Conservation (phyloP, 2,113 vertebrate genomes). For the Calypte anna region DNA sequence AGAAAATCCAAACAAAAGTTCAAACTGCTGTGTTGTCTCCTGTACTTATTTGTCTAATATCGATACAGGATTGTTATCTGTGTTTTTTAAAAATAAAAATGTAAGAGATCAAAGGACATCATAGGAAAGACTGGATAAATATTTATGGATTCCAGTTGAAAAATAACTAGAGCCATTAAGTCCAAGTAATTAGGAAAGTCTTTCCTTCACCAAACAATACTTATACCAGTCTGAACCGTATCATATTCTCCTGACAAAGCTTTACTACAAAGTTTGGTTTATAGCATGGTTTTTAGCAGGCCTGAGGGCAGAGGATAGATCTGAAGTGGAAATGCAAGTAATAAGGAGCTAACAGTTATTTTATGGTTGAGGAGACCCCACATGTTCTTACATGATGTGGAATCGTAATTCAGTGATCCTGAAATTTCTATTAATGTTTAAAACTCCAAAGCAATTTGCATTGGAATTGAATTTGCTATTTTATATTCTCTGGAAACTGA, state of each 20-base stretch:
- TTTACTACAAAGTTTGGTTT: background rate
- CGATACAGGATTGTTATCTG: slow-evolving; percentile 12
- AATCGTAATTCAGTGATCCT: background rate
- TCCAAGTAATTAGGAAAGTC: background rate
- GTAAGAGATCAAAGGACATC: slow-evolving; percentile 21
- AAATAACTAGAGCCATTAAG: background rate
- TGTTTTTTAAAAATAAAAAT: slow-evolving; percentile 7
- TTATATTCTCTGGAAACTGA: background rate
- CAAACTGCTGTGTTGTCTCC: background rate
- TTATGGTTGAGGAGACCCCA: background rate
- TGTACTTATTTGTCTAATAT: background rate
- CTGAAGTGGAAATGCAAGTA: background rate
- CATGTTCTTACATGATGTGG: slow-evolving; percentile 1
- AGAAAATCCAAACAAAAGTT: slow-evolving; percentile 41
- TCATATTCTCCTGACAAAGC: background rate
- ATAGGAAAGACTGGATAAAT: slow-evolving; percentile 18
- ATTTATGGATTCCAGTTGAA: slow-evolving; percentile 2
- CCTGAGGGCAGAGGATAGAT: slow-evolving; percentile 20
- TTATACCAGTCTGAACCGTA: background rate
- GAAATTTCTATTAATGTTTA: background rate
- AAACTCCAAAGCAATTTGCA: background rate
- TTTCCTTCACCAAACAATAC: slow-evolving; percentile 4
- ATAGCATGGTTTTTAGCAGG: background rate
- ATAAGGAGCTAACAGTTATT: background rate
- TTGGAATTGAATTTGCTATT: background rate